A percentile compares a stretch with the other conserved stretches of the same genome.
These are phyloP conservation scores for Dendrocincla fuliginosa DNA, from an alignment of 2,797 vertebrate species.

Conservation along the genomic window DNA sequence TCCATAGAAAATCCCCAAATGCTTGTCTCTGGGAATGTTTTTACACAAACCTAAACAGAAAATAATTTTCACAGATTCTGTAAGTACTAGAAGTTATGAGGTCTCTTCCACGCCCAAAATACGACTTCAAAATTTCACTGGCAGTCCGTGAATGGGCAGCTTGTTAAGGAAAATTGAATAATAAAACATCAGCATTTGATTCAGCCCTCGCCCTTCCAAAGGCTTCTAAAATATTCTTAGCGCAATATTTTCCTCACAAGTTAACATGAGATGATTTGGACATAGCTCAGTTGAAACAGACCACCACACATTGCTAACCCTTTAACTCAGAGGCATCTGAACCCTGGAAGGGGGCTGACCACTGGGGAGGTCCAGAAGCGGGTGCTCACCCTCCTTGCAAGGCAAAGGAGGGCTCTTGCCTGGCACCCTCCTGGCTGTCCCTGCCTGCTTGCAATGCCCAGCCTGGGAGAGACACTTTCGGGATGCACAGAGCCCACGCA, in stretches of 20 bases:
- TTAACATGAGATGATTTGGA: background rate
- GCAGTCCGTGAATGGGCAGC: background rate
- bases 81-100: background rate
- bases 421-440: background rate
- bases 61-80: constrained; percentile 5
- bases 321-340: background rate
- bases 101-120: background rate
- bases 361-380: background rate
- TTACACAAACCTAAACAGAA: background rate
- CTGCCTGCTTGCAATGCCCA: fast-evolving
- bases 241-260: background rate
- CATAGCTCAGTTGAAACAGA: background rate
- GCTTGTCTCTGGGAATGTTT: background rate
- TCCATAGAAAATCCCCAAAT: background rate
- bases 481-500: fast-evolving
- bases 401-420: background rate
- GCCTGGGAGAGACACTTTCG: background rate
- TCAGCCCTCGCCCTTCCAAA: background rate
- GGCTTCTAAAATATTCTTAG: constrained; percentile 15
- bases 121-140: background rate
- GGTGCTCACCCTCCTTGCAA: background rate
- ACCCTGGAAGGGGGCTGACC: background rate
- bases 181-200: constrained; percentile 16
- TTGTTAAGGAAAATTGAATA: constrained; percentile 16
- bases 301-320: background rate